Evolutionary conservation across 2,113 vertebrate species (phyloP).

Genomic region (Rhinolophus ferrumequinum): DNA sequence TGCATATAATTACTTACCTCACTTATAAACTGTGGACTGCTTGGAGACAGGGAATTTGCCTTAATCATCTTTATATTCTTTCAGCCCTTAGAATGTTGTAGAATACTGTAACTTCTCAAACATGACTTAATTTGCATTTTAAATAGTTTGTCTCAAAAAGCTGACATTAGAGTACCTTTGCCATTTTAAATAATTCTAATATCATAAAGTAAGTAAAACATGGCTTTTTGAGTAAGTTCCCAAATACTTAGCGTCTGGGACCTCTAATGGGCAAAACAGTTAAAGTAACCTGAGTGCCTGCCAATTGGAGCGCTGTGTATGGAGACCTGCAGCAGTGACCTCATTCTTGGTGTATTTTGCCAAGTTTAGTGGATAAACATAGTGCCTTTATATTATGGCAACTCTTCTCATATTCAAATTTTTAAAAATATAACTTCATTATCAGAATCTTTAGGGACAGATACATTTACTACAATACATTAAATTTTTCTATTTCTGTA

Average conservation of each 20-base stretch:
- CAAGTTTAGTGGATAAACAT: background rate
- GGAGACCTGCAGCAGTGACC: background rate
- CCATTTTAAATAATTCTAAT: slow-evolving; percentile 23
- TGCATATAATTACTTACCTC: background rate
- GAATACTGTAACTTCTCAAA: background rate
- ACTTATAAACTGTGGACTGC: background rate
- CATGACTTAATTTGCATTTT: background rate
- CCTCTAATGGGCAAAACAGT: background rate
- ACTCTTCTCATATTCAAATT: background rate
- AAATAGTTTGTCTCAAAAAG: background rate
- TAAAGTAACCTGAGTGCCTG: background rate
- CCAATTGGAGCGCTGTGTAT: background rate
- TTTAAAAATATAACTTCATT: background rate
- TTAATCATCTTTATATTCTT: background rate
- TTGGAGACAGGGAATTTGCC: background rate
- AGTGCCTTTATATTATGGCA: background rate
- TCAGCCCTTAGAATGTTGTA: background rate
- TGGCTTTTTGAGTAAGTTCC: background rate
- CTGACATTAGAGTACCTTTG: background rate
- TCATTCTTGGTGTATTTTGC: background rate
- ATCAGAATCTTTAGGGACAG: background rate
- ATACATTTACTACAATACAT: background rate
- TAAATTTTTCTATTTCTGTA: background rate
- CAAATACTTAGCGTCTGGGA: background rate
- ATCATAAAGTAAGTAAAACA: background rate